Base-by-base conservation (phyloP, 2,888 invertebrate genomes). In the Eurytoma californica region DNA sequence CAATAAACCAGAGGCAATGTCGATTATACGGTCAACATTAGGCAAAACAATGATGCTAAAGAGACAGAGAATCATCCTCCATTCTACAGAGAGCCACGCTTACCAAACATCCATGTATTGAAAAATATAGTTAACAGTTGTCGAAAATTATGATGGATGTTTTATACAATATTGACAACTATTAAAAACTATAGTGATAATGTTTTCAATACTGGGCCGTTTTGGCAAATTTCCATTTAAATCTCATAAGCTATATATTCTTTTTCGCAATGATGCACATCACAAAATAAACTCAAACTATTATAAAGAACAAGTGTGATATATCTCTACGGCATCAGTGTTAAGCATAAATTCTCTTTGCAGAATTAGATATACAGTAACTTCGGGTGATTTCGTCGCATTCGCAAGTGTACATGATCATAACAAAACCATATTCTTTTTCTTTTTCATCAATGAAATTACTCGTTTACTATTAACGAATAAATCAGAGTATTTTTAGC, bases 401-500 rank as follows among this genome's bases (percentile, higher is more conserved):
- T 68, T 72, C 63, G 70, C 70, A 72, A 74, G 79, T 76, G 66
- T 80, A 75, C 73, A 79, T 68, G 30, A 70, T 77, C 70, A 67
- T 82, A 82, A 80, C 77, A 77, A 77, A 81, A 79, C 57, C 81
- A 74, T 79, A 81, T 55, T 72, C 63, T 57, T 70, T 73, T 74
- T 58, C 55, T 74, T 60, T 49, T 65, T 77, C 14, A 39, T 39
- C 30, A 73, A 66, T 80, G 77, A 82, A 80, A 82, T 80, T 82
- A 82, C 72, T 82, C 79, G 68, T 70, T 80, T 80, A 69, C 67
- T 77, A 77, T 69, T 77, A 80, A 80, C 74, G 68, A 81, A 81
- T 73, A 47, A 73, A 76, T 79, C 69, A 20, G 79, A 81, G 81
- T 81, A 83, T 79, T 77, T 87, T 92, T 94, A 99, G 93, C 99